These are phyloP conservation scores for Arrhopalites spinosus DNA, from an alignment of 2,888 invertebrate species.

Conservation along the genomic window DNA sequence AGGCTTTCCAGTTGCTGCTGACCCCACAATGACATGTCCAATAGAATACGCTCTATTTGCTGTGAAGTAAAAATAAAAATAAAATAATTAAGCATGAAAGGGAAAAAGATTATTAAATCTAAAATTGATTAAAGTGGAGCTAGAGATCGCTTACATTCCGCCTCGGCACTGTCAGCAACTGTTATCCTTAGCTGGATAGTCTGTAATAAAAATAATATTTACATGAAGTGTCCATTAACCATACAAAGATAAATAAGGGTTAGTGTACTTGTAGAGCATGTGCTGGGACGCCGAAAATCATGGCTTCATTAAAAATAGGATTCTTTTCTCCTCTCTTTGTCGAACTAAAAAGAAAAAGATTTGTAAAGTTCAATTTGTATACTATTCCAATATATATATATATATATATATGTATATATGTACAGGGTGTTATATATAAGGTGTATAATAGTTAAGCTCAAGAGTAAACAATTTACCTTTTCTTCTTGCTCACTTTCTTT, in stretches of 20 bases:
- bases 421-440: no score
- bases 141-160: constrained; percentile 56
- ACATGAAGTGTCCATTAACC: not conserved
- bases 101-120: not conserved
- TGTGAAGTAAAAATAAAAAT: not conserved
- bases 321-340: constrained; percentile 74
- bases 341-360: constrained; percentile 62
- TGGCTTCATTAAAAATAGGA: constrained; percentile 82
- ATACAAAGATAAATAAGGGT: not conserved
- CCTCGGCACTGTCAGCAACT: constrained; percentile 62
- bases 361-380: no score
- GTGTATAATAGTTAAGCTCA: no score
- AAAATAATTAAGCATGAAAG: not conserved
- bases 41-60: constrained; percentile 67
- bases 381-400: no score
- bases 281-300: constrained; percentile 80
- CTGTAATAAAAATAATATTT: constrained; percentile 60
- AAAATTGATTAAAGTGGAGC: not conserved
- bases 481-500: constrained; percentile 80
- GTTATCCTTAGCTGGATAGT: constrained; percentile 74
- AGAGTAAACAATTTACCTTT: constrained; percentile 63
- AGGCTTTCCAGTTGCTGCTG: constrained; percentile 73
- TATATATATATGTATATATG: no score
- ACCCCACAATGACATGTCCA: constrained; percentile 79
- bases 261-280: constrained; percentile 69